phyloP scores from a whole-genome alignment of 2,888 invertebrate genomes.

The Lithophane socia region DNA sequence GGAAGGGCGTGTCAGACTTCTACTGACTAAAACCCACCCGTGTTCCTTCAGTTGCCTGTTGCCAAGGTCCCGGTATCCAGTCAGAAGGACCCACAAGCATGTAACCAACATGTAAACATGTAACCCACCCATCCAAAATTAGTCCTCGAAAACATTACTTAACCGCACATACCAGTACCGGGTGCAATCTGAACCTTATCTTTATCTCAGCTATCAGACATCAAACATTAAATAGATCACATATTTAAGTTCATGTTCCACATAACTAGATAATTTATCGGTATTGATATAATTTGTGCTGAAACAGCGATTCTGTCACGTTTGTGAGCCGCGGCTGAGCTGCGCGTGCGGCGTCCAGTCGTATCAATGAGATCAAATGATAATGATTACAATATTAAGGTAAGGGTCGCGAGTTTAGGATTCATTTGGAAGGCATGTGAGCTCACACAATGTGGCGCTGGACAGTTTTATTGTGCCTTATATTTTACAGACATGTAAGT shows the following conservation, averaged over 20 bases:
- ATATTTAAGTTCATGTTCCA: slow-evolving; percentile 56
- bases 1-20: too few relatives aligned
- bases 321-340: slow-evolving; percentile 34
- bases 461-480: slow-evolving; percentile 53
- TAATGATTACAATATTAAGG: slow-evolving; percentile 56
- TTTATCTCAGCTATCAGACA: slow-evolving; percentile 16
- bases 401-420: slow-evolving; percentile 10
- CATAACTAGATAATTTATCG: slow-evolving; percentile 67
- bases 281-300: slow-evolving; percentile 55
- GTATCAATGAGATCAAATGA: slow-evolving; percentile 58
- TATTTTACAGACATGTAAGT: slow-evolving; percentile 63
- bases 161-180: neutral
- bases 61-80: too few relatives aligned
- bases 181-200: slow-evolving; percentile 5
- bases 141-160: neutral
- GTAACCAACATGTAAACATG: neutral
- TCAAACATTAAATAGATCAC: slow-evolving; percentile 39
- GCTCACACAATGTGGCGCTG: slow-evolving; percentile 67
- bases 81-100: neutral
- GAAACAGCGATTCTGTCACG: slow-evolving; percentile 65
- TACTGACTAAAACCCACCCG: too few relatives aligned
- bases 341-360: slow-evolving; percentile 53
- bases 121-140: neutral
- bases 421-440: slow-evolving; percentile 70
- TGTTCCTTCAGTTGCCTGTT: too few relatives aligned